These are phyloP conservation scores for Priapulus caudatus DNA, from an alignment of 2,888 invertebrate species.

Conservation along the genomic window DNA sequence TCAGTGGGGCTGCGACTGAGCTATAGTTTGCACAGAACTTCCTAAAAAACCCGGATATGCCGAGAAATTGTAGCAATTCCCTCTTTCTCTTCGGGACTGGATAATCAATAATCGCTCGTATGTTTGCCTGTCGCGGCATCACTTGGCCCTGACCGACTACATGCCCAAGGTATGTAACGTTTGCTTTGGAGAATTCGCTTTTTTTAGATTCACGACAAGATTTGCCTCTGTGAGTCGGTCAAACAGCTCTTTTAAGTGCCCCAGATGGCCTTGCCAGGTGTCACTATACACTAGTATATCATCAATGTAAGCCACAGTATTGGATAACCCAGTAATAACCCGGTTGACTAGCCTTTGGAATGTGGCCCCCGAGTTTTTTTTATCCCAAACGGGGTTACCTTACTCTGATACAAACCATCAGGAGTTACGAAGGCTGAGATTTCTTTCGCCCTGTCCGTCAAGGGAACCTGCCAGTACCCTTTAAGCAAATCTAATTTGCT, in stretches of 20 bases:
- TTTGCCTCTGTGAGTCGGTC: background rate
- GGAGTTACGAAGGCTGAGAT: conserved; percentile 21
- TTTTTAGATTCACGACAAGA: conserved; percentile 10
- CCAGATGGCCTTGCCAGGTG: background rate
- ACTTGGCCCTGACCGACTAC: conserved; percentile 13
- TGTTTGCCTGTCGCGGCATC: conserved; percentile 10
- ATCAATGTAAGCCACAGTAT: background rate
- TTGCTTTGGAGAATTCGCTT: conserved; percentile 14
- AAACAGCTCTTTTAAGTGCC: background rate
- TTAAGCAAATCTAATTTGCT: conserved; percentile 23
- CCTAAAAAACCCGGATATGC: conserved; percentile 11
- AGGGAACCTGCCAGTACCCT: conserved; percentile 19
- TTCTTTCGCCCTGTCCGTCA: conserved; percentile 15
- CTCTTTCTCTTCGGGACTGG: conserved; percentile 6
- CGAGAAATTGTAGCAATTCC: conserved; percentile 12
- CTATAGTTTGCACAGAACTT: conserved; percentile 10
- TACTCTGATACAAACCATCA: conserved; percentile 19
- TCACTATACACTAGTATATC: background rate
- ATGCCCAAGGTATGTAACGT: conserved; percentile 21
- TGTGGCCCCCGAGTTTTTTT: conserved; percentile 18
- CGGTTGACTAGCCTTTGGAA: conserved; percentile 20
- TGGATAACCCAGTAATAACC: conserved; percentile 2
- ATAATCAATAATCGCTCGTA: conserved; percentile 8
- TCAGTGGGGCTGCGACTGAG: conserved; percentile 6
- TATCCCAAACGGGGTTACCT: conserved; percentile 23